Evolutionary conservation across 2,113 vertebrate genomes (phyloP), one percentile per base, ranked within the genome.

Genomic region (Microcebus ravelobensis): DNA sequence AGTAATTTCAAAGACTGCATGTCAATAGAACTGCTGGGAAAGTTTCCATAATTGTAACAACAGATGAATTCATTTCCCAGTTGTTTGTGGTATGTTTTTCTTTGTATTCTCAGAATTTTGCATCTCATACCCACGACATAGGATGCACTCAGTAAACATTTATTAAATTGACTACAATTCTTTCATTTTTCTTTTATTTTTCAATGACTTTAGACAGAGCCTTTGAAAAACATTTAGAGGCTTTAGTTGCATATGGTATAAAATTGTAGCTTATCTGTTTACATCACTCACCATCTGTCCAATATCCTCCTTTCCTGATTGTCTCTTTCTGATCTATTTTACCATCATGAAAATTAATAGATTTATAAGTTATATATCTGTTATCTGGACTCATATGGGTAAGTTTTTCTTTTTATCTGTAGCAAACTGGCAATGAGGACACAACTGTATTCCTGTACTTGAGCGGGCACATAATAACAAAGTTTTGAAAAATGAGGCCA

Each of bases 401-500:
- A 59, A 65, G 3, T 45, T 95, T 89, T 97, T 76, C 42, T 89
- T 91, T 73, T 91, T 91, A 77, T 93, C 52, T 91, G 13, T 57
- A 90, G n/a, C 27, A 91, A 91, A 80, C 74, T 91, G 52, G 29
- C n/a, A 93, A 71, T 84, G 29, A 48, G n/a, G n/a, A 74, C 23
- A 55, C 23, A 89, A 63, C 50, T 89, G 21, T 94, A 82, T 91
- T 86, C 34, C 59, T 94, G 61, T 34, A 86, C 50, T 93, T 73
- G 34, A 94, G 25, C 13, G 55, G 25, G 25, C 57, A 76, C 39
- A 39, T 93, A 83, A 93, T 79, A 87, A 91, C 15, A 82, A 74
- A 87, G 25, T 86, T 96, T 90, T 96, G 48, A 92, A 96, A 91
- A 96, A 94, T 95, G 55, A 92, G 71, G 23, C 34, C 21, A 80